phyloP scores from a whole-genome alignment of 2,888 invertebrate species.

The Melieria picta region DNA sequence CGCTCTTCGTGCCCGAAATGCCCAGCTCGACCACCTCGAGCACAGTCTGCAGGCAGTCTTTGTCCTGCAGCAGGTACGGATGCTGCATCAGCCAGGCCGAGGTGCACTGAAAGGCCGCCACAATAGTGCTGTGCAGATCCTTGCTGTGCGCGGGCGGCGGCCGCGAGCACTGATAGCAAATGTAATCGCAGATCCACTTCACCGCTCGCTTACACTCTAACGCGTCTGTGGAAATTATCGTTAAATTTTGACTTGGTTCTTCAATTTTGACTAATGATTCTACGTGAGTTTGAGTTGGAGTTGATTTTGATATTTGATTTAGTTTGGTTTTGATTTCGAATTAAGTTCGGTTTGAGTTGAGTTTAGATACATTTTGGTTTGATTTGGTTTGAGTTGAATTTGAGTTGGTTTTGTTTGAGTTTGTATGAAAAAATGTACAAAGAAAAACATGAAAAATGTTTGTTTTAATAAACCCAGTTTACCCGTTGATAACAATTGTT shows the following conservation, averaged over 20 bases:
- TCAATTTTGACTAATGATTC: conserved; percentile 65
- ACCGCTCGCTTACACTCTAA: conserved; percentile 91
- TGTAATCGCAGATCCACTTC: conserved; percentile 98
- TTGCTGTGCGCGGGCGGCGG: conserved; percentile 94
- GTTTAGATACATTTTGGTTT: too few relatives aligned
- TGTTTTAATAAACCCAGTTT: conserved; percentile 45
- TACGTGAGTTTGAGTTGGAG: conserved; percentile 47
- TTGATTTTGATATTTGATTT: conserved; percentile 6
- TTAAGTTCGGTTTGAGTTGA: conserved; percentile 3
- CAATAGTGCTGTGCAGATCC: conserved; percentile 93
- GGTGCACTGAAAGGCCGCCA: conserved; percentile 91
- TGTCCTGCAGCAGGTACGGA: conserved; percentile 88
- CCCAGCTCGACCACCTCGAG: conserved; percentile 97
- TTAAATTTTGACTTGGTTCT: conserved; percentile 66
- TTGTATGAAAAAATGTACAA: conserved; percentile 46
- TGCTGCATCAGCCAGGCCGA: conserved; percentile 93
- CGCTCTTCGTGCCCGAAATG: conserved; percentile 93
- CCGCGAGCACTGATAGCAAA: conserved; percentile 92
- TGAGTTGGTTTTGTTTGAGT: conserved; percentile 31
- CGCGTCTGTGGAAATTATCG: conserved; percentile 75
- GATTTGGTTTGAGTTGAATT: conserved; percentile 31
- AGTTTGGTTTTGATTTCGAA: conserved; percentile 31
- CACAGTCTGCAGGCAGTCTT: conserved; percentile 91
- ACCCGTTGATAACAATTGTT: conserved; percentile 41
- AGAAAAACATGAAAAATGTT: conserved; percentile 50